phyloP scores from a whole-genome alignment of 2,888 invertebrate genomes.

The Rhaphigaster nebulosa region DNA sequence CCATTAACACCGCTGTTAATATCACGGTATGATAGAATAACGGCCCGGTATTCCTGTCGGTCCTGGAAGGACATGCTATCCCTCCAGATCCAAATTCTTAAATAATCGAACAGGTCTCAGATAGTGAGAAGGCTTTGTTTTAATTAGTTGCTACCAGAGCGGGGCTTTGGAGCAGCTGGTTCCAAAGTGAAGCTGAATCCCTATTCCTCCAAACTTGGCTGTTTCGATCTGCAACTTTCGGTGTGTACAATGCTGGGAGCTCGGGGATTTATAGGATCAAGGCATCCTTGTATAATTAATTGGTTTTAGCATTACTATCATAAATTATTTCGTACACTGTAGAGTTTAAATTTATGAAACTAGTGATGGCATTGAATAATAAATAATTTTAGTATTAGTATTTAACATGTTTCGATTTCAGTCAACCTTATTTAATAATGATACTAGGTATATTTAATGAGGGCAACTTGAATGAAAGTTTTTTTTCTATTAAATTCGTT shows the following conservation, averaged over 20 bases:
- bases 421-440: too few species aligned
- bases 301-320: background rate
- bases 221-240: conserved; percentile 1
- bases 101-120: conserved; percentile 3
- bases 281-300: background rate
- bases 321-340: background rate
- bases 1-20: background rate
- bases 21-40: background rate
- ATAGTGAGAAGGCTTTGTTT: conserved; percentile 20
- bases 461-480: too few species aligned
- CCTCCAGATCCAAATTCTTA: background rate
- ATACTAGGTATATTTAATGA: too few species aligned
- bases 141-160: background rate
- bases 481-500: too few species aligned
- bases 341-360: background rate
- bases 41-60: background rate
- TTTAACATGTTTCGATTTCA: too few species aligned
- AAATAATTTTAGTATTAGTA: background rate
- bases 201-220: conserved; percentile 13
- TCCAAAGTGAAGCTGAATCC: background rate
- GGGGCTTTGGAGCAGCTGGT: background rate
- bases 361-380: background rate
- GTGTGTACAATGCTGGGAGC: background rate
- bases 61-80: background rate
- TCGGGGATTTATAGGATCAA: background rate